These are phyloP conservation scores for Tylochromis polylepis DNA, from an alignment of 2,113 vertebrate species.

Conservation along the genomic window DNA sequence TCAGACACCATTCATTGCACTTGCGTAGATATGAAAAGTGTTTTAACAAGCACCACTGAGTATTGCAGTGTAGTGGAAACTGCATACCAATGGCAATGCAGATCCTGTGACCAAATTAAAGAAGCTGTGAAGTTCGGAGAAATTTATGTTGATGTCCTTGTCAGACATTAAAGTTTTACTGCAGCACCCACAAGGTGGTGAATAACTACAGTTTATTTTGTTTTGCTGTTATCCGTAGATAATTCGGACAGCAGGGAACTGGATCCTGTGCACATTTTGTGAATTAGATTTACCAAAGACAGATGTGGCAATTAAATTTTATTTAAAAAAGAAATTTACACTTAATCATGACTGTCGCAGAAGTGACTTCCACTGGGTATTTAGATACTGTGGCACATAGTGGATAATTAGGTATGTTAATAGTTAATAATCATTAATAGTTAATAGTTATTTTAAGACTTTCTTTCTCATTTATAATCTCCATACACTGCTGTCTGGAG, in stretches of 20 bases:
- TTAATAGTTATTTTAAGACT: background rate
- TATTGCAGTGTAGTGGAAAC: conserved; percentile 34
- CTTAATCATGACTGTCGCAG: background rate
- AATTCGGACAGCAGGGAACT: background rate
- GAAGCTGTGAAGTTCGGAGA: conserved; percentile 4
- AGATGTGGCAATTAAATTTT: background rate
- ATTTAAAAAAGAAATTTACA: background rate
- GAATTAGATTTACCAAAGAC: background rate
- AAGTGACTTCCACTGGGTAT: background rate
- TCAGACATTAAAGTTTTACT: conserved; percentile 26
- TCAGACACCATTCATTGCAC: conserved; percentile 68
- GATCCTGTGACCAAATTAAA: conserved; percentile 52
- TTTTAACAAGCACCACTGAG: conserved; percentile 62
- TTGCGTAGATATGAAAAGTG: conserved; percentile 65
- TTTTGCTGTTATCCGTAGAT: background rate
- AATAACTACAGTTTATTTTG: background rate
- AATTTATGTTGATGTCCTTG: conserved; percentile 26
- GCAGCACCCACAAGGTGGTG: background rate
- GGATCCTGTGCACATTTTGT: background rate
- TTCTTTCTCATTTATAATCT: background rate
- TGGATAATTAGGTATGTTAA: background rate
- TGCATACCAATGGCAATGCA: conserved; percentile 38
- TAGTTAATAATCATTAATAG: background rate
- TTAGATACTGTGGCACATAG: background rate
- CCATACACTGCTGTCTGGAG: background rate